These are phyloP conservation scores for Uria aalge DNA, from an alignment of 2,113 vertebrate species.

Conservation along the genomic window DNA sequence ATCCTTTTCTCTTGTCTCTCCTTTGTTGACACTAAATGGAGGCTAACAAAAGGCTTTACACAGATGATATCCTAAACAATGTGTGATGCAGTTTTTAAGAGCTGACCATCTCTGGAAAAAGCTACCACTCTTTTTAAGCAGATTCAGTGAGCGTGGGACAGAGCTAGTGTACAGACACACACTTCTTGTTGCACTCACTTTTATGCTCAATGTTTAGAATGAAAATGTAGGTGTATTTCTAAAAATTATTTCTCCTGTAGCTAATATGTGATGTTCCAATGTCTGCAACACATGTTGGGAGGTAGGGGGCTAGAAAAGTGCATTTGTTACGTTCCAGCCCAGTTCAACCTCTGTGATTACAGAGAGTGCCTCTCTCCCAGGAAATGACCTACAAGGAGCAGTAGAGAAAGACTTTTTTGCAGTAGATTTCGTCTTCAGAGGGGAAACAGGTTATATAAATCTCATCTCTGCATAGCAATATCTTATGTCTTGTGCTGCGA, in stretches of 20 bases:
- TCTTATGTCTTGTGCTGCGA: background rate
- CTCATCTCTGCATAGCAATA: background rate
- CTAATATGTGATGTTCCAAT: background rate
- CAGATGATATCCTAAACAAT: background rate
- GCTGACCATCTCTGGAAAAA: background rate
- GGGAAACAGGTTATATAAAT: background rate
- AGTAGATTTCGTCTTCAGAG: background rate
- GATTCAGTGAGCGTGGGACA: background rate
- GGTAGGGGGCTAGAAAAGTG: background rate
- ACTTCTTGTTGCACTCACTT: background rate
- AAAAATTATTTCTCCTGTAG: background rate
- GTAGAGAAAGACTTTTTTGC: background rate
- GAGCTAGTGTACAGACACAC: background rate
- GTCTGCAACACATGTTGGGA: background rate
- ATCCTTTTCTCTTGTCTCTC: background rate
- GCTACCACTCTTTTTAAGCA: background rate
- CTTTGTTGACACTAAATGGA: background rate
- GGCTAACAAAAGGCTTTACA: background rate
- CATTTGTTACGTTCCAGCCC: background rate
- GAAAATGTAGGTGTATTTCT: background rate
- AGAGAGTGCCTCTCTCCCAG: background rate
- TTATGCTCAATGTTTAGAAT: background rate
- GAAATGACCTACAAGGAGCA: background rate
- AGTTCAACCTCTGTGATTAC: background rate
- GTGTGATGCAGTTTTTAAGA: background rate